These are phyloP conservation scores for Emydura subglobosa DNA, from an alignment of 2,113 vertebrate genomes.

Conservation along the genomic window DNA sequence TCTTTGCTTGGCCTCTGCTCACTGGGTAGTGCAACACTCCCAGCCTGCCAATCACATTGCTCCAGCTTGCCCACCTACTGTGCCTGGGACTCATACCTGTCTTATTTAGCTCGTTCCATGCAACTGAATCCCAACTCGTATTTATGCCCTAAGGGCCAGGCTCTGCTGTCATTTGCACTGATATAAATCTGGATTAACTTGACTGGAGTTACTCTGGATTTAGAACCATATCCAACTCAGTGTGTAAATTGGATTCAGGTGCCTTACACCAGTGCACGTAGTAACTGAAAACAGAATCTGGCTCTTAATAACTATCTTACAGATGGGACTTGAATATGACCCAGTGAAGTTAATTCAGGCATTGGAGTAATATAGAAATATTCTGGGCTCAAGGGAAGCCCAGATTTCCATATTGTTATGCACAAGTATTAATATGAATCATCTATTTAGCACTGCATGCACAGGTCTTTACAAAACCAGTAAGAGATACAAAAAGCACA, in stretches of 20 bases:
- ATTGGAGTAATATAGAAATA: neutral
- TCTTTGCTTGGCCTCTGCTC: neutral
- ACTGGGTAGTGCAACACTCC: no score
- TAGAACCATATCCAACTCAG: neutral
- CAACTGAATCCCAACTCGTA: neutral
- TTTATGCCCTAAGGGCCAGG: accelerated
- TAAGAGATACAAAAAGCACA: neutral
- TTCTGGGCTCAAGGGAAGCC: neutral
- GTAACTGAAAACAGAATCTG: neutral
- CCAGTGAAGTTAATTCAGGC: neutral
- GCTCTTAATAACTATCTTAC: accelerated
- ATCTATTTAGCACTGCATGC: neutral
- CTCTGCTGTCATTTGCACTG: neutral
- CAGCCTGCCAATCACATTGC: neutral
- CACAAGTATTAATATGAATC: neutral
- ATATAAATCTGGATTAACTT: neutral
- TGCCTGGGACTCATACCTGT: neutral
- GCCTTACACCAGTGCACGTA: neutral
- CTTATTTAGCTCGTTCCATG: neutral
- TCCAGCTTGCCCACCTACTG: no score
- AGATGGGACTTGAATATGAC: neutral
- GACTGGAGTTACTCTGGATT: accelerated
- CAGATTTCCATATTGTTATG: neutral
- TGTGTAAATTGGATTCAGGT: neutral
- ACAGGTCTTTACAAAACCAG: neutral